A percentile compares a stretch with the other conserved stretches of the same genome.
Conservation (phyloP, 2,113 vertebrate species). For the Pachyramphus minor region DNA sequence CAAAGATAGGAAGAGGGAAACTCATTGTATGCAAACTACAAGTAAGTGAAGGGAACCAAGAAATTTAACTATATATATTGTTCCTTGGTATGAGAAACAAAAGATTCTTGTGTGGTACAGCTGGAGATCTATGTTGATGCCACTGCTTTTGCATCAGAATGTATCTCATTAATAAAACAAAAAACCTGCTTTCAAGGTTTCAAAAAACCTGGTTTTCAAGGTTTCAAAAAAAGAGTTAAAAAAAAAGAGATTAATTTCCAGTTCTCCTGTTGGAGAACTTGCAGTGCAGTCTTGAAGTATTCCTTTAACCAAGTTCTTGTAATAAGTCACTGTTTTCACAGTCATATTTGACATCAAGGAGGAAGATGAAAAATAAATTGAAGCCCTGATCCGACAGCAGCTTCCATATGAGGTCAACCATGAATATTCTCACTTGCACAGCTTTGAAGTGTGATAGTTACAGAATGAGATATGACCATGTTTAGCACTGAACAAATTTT, state of each 20-base stretch:
- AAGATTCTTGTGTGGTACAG: background rate
- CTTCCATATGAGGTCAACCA: background rate
- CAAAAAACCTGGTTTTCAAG: no score
- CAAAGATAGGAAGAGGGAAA: background rate
- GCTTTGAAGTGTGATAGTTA: background rate
- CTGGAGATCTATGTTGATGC: background rate
- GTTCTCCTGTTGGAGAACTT: background rate
- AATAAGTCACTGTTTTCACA: background rate
- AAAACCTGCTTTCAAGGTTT: background rate
- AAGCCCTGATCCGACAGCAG: background rate
- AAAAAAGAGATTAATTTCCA: background rate
- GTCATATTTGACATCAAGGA: background rate
- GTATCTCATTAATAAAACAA: background rate
- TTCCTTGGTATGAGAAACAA: background rate
- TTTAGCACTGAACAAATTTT: background rate
- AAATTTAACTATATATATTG: background rate
- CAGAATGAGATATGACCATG: background rate
- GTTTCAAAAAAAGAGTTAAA: background rate
- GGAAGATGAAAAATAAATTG: background rate
- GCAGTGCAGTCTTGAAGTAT: background rate
- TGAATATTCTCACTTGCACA: background rate
- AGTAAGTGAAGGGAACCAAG: background rate
- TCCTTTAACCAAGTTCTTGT: background rate
- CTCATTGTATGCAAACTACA: background rate
- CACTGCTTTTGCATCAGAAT: background rate